Evolutionary conservation across 1,140 invertebrate species (phyloP), one percentile per base, ranked within the genome.

Genomic region (Orius laevigatus): DNA sequence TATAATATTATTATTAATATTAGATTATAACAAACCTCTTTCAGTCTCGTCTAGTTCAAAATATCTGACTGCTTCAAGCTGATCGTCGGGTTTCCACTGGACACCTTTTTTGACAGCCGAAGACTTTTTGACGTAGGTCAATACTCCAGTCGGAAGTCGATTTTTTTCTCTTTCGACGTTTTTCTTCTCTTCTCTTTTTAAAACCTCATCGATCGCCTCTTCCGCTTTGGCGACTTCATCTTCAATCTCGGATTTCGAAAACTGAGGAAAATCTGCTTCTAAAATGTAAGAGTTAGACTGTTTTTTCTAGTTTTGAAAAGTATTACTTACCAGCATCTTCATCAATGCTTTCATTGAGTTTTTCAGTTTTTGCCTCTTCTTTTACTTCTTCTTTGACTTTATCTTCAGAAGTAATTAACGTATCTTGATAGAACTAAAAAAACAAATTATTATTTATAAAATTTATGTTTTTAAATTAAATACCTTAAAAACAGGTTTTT

Each of bases 21-120:
- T 16, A 46, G 12, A 19, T 16, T 42, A 50, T 33, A 48, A 48
- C 2, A 18, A 9, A 72, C 72, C 70, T 60, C 90, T 75, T 67
- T 95, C 90, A 3, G 80, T 92, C 66, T 93, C 89, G 66, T 95
- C 90, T 36, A 93, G 63, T 63, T 93, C 88, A 63, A 96, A 96
- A 59, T 81, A 91, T 56, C 79, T 76, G 36, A 89, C 70, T 53
- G 84, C 76, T 58, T 83, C 79, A 12, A 95, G 66, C 45, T 90
- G 78, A 6, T 73, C 67, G 53, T 85, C 84, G 8, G 73, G 71
- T 58, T 80, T 81, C 88, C 89, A 96, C 49, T 63, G 59, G 2
- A 96, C 78, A 54, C 69, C 73, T 63, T 91, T 88, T 58, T 90
- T 90, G 0, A 79, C 76, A 2, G 79, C 79, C 61, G 75, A 78